Evolutionary conservation across 1,140 invertebrate genomes (phyloP), one percentile per base, ranked within the genome.

Genomic region (Caenorhabditis remanei): DNA sequence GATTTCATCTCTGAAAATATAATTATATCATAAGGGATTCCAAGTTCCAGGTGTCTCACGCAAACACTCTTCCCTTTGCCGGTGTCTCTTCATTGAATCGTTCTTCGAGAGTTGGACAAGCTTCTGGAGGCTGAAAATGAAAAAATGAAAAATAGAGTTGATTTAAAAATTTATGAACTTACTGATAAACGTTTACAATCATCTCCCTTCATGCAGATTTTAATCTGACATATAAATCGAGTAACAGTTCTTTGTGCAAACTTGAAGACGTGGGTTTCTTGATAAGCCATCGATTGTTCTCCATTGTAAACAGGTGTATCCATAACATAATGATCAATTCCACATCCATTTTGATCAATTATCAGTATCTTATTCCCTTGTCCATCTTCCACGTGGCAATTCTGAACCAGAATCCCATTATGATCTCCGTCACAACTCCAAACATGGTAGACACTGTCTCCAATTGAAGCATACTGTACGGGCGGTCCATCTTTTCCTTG

Each of bases 241-340:
- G 91, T 92, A 55, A 92, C 88, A 58, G 91, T 93, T 82, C 93
- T 93, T 58, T 93, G 91, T 50, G 93, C 91, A 86, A 92, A 92
- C 88, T 92, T 92, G 86, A 92, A 92, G 3, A 92, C 91, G 79
- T 90, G 92, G 19, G 91, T 92, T 83, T 92, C 90, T 89, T 92
- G 67, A 87, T 58, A 92, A 14, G 91, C 91, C 8, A 89, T 90
- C 56, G 91, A 87, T 41, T 92, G 89, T 84, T 92, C 92, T 53
- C 55, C 75, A 24, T 84, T 83, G 48, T 92, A 92, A 88, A 93
- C 55, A 7, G 91, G 91, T 21, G 91, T 92, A 21, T 87, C 85
- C 79, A 92, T 90, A 9, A 92, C 87, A 85, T 92, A 92, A 63
- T 90, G 90, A 88, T 92, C 91, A 40, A 92, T 89, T 55, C 91